A percentile compares a stretch with the other conserved stretches of the same genome.
These are phyloP conservation scores for Mercenaria mercenaria DNA, from an alignment of 1,140 invertebrate species.

Conservation along the genomic window DNA sequence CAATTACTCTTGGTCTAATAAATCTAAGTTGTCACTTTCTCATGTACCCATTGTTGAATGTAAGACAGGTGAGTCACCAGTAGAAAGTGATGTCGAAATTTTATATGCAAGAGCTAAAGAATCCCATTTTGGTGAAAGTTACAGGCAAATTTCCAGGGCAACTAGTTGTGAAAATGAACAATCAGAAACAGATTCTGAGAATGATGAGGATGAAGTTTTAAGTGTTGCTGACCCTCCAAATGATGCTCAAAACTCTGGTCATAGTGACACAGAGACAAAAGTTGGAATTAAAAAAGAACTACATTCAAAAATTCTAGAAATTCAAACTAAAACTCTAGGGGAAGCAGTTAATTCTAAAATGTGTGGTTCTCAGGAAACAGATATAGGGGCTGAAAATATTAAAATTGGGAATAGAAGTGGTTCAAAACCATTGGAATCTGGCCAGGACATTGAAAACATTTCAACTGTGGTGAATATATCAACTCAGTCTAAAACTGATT, in stretches of 20 bases:
- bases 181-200: conserved; percentile 24
- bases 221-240: neutral
- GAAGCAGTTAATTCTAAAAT: no score
- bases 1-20: conserved; percentile 15
- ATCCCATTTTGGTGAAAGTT: conserved; percentile 4
- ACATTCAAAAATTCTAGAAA: neutral
- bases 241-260: neutral
- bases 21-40: conserved; percentile 19
- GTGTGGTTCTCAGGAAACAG: no score
- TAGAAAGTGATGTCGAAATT: conserved; percentile 33
- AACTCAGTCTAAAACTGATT: neutral
- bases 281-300: neutral
- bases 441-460: neutral
- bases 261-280: neutral
- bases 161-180: conserved; percentile 5
- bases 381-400: no score
- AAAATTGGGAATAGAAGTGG: no score
- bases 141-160: neutral
- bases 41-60: conserved; percentile 64
- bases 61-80: conserved; percentile 25
- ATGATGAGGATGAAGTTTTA: neutral
- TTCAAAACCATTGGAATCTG: no score
- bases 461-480: neutral
- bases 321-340: neutral
- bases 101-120: neutral